Conservation (phyloP, 53 echinoderm and acorn worm species). For the Luidia sarsii region DNA sequence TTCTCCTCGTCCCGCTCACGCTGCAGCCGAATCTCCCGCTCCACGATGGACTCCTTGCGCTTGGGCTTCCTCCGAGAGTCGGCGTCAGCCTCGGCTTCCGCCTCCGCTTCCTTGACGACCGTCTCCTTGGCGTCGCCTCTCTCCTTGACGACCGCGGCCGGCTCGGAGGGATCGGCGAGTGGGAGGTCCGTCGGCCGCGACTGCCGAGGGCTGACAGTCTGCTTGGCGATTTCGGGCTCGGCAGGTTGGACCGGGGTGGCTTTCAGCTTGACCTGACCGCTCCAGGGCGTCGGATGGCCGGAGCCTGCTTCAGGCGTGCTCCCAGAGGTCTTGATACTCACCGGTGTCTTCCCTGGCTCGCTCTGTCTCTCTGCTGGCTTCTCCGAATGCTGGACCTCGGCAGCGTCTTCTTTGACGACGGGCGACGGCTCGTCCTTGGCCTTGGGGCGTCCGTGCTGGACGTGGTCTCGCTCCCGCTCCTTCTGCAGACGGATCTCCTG, state of each 20-base stretch:
- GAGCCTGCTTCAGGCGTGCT: not conserved
- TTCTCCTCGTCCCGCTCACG: constrained; percentile 51
- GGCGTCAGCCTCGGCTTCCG: not conserved
- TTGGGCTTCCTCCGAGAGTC: not conserved
- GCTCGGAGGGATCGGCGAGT: not conserved
- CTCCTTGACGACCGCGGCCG: not conserved
- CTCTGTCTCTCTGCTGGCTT: not conserved
- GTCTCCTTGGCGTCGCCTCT: constrained; percentile 2
- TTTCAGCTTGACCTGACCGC: not conserved
- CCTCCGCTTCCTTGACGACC: not conserved
- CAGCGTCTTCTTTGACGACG: not conserved
- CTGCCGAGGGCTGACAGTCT: not conserved
- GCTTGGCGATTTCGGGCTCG: constrained; percentile 19
- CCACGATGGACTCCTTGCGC: constrained; percentile 60
- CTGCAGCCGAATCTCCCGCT: constrained; percentile 74
- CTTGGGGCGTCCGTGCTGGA: constrained; percentile 29
- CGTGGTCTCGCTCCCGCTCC: constrained; percentile 26
- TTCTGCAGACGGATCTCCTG: constrained; percentile 40
- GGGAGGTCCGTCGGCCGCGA: not conserved
- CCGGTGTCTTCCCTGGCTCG: not conserved
- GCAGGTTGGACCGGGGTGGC: not conserved
- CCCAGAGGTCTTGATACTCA: not conserved
- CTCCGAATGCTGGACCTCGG: not conserved
- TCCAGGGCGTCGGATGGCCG: not conserved
- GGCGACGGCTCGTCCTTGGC: no score